Conservation (phyloP, 2,113 vertebrate species). For the Clinocottus analis region DNA sequence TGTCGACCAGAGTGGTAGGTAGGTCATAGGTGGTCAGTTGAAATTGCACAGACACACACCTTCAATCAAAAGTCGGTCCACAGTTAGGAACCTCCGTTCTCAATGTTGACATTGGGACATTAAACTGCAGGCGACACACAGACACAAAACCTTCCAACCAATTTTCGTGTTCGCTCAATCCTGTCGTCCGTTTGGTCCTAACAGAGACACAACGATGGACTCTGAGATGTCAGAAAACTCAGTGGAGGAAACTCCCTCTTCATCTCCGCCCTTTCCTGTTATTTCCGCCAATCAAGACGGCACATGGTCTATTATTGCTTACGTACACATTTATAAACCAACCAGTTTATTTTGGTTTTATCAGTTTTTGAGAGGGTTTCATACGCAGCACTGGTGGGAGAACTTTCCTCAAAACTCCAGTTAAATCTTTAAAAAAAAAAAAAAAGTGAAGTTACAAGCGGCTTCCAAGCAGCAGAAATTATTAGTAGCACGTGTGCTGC, state of each 20-base stretch:
- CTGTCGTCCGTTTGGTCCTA: neutral
- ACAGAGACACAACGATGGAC: neutral
- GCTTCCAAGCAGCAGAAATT: slow-evolving; percentile 12
- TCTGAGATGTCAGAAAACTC: neutral
- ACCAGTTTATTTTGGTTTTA: no score
- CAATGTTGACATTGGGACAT: neutral
- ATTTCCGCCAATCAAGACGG: neutral
- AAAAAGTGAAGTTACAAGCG: neutral
- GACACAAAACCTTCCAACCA: neutral
- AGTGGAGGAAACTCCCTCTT: neutral
- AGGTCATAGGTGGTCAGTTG: neutral
- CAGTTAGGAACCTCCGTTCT: neutral
- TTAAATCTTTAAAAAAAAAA: neutral
- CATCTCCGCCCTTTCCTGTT: neutral
- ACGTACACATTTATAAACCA: neutral
- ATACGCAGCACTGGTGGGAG: neutral
- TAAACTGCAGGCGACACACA: neutral
- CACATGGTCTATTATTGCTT: neutral
- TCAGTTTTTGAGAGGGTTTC: neutral
- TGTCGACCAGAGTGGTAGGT: neutral
- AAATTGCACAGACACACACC: neutral
- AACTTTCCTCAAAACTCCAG: neutral
- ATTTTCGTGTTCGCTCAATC: no score
- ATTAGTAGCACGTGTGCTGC: slow-evolving; percentile 2
- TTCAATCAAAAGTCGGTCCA: neutral